Conservation (phyloP, 2,888 invertebrate genomes). For the Drosophila monieri region DNA sequence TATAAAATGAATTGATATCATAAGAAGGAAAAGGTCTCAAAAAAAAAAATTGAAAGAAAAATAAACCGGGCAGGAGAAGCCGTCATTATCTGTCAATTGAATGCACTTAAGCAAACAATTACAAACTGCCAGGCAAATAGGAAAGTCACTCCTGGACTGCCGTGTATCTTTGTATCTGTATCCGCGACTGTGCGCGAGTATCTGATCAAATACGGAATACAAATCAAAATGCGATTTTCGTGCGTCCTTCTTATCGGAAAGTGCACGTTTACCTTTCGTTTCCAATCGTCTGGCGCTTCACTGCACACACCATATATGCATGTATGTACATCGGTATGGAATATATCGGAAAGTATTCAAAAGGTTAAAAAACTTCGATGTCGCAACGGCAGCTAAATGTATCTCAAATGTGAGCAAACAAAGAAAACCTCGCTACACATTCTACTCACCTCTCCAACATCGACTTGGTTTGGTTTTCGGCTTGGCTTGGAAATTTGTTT, state of each 20-base stretch:
- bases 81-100: conserved; percentile 82
- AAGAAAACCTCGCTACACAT: conserved; percentile 63
- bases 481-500: conserved; percentile 66
- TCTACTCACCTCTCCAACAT: conserved; percentile 28
- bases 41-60: not conserved
- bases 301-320: conserved; percentile 1
- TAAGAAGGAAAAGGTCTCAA: conserved; percentile 13
- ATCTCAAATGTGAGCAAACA: conserved; percentile 67
- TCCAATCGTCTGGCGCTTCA: conserved; percentile 51
- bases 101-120: conserved; percentile 82
- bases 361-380: conserved; percentile 72
- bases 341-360: conserved; percentile 35
- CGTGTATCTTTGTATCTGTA: conserved; percentile 53
- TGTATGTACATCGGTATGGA: not conserved
- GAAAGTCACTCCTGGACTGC: conserved; percentile 36
- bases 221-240: conserved; percentile 82
- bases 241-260: conserved; percentile 67
- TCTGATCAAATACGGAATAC: conserved; percentile 80
- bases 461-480: conserved; percentile 40
- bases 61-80: conserved; percentile 4
- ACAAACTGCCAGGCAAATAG: conserved; percentile 66
- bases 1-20: conserved; percentile 20
- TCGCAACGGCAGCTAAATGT: conserved; percentile 67
- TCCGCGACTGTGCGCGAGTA: conserved; percentile 10
- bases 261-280: conserved; percentile 60